Conservation (phyloP, 1,140 invertebrate genomes). For the Ostrea denselamellosa region DNA sequence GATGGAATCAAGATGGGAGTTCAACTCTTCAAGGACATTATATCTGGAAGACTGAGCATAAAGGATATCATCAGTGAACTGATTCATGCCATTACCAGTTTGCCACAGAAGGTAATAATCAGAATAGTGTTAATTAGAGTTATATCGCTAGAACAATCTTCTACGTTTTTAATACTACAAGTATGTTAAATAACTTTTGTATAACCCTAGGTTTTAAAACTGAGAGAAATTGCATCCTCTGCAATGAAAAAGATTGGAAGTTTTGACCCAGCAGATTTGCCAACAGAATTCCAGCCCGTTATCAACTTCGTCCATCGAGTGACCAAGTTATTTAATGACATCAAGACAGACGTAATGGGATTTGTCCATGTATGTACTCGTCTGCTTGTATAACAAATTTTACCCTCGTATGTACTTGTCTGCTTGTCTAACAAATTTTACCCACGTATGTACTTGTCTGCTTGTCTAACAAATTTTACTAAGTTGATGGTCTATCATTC, state of each 20-base stretch:
- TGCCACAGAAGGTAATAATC: slow-evolving; percentile 58
- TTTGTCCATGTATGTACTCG: slow-evolving; percentile 64
- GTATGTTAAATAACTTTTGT: not conserved
- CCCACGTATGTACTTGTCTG: not conserved
- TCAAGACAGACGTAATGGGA: slow-evolving; percentile 60
- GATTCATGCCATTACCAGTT: slow-evolving; percentile 51
- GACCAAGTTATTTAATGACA: slow-evolving; percentile 55
- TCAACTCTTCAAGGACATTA: slow-evolving; percentile 57
- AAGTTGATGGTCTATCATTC: not conserved
- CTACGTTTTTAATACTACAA: not conserved
- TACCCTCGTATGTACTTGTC: not conserved
- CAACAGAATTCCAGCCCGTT: slow-evolving; percentile 52
- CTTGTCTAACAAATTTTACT: not conserved
- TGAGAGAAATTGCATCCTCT: not conserved
- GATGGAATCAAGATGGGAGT: slow-evolving; percentile 52
- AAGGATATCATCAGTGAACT: slow-evolving; percentile 56
- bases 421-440: not conserved
- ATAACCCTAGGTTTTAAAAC: not conserved
- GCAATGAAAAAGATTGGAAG: slow-evolving; percentile 19
- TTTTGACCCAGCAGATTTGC: slow-evolving; percentile 44
- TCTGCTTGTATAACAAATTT: not conserved
- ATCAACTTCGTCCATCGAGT: slow-evolving; percentile 57
- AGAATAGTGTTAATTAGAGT: not conserved
- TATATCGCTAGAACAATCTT: too few relatives aligned
- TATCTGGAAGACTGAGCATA: slow-evolving; percentile 47